Conservation (phyloP, 2,888 invertebrate species). For the Sipha maydis region DNA sequence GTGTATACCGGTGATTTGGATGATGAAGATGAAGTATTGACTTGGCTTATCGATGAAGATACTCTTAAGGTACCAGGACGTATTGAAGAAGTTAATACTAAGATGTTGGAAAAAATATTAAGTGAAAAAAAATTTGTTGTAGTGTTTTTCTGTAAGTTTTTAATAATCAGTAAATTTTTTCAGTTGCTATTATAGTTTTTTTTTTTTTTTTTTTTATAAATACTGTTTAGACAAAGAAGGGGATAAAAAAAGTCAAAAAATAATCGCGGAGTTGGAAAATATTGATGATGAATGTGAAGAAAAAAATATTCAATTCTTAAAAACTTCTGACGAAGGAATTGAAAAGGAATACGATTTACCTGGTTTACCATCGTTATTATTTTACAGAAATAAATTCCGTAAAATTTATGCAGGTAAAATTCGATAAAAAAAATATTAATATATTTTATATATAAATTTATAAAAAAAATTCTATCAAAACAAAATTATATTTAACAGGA, state of each 20-base stretch:
- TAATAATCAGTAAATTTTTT: not conserved
- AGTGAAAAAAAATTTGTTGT: conserved; percentile 89
- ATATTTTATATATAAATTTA: no score
- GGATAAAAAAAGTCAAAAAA: conserved; percentile 88
- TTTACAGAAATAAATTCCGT: conserved; percentile 88
- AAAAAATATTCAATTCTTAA: conserved; percentile 89
- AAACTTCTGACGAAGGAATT: conserved; percentile 88
- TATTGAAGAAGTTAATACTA: conserved; percentile 90
- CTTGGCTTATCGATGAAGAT: conserved; percentile 91
- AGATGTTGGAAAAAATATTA: conserved; percentile 90
- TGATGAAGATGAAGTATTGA: conserved; percentile 90
- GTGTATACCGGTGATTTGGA: conserved; percentile 86
- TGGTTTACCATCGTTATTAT: conserved; percentile 83
- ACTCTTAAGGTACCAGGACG: conserved; percentile 90
- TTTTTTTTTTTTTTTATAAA: conserved; percentile 64
- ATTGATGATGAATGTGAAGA: conserved; percentile 94
- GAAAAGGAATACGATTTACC: conserved; percentile 88
- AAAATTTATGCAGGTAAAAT: conserved; percentile 80
- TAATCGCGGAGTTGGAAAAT: conserved; percentile 87
- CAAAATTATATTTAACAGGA: conserved; percentile 65
- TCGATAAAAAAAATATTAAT: not conserved
- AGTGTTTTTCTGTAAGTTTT: conserved; percentile 88
- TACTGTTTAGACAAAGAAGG: conserved; percentile 80
- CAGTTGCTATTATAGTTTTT: conserved; percentile 63
- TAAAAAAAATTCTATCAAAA: not conserved